phyloP scores from a whole-genome alignment of 2,888 invertebrate genomes.

The Dorcus parallelipipedus region DNA sequence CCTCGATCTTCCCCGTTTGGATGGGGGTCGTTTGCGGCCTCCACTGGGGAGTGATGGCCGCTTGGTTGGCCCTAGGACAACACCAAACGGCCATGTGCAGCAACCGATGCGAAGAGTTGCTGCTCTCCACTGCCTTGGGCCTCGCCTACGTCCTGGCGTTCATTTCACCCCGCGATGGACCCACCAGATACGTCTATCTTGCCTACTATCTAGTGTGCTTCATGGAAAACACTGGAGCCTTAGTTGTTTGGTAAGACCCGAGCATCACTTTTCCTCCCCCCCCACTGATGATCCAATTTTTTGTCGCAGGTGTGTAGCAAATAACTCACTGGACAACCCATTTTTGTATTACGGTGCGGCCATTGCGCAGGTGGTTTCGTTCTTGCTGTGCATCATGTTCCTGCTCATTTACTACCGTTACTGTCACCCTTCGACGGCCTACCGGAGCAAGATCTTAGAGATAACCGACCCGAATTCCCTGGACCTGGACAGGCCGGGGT shows the following conservation, averaged over 20 bases:
- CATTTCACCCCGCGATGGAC: constrained; percentile 59
- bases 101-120: constrained; percentile 48
- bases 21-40: constrained; percentile 50
- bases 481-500: constrained; percentile 43
- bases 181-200: constrained; percentile 54
- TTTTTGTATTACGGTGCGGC: constrained; percentile 48
- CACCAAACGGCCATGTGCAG: constrained; percentile 49
- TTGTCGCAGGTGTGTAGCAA: constrained; percentile 45
- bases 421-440: constrained; percentile 46
- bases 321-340: constrained; percentile 45
- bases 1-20: constrained; percentile 52
- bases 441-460: constrained; percentile 36
- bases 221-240: constrained; percentile 51
- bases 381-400: constrained; percentile 45
- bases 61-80: constrained; percentile 53
- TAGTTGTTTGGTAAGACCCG: constrained; percentile 48
- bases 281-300: constrained; percentile 9
- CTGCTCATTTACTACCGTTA: constrained; percentile 48
- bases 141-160: constrained; percentile 60
- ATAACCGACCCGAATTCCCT: constrained; percentile 34
- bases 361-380: constrained; percentile 44
- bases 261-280: not conserved
- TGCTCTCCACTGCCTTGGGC: constrained; percentile 54
- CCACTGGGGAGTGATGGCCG: constrained; percentile 57
- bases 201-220: constrained; percentile 51